Evolutionary conservation across 2,113 vertebrate genomes (phyloP).

Genomic region (Cyphomyrus plagiostoma): DNA sequence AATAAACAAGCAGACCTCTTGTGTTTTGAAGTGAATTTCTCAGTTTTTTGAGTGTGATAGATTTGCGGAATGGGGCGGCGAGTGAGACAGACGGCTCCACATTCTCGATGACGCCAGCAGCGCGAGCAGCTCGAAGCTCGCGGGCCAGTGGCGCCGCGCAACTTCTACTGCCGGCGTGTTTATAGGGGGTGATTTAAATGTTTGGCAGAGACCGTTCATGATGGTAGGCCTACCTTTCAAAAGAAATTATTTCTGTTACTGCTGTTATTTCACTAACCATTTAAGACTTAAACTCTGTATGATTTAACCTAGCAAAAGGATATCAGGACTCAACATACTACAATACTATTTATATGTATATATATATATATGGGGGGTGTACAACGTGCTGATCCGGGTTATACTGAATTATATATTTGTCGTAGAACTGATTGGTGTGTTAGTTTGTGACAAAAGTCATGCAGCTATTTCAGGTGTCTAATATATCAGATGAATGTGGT

Average conservation of each 20-base stretch:
- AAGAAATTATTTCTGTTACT: background rate
- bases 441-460: background rate
- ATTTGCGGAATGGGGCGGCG: background rate
- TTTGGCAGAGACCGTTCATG: background rate
- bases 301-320: background rate
- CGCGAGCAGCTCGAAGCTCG: background rate
- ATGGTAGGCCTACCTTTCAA: background rate
- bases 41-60: background rate
- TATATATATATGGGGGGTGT: background rate
- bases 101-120: background rate
- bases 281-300: background rate
- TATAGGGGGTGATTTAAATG: conserved; percentile 1
- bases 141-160: background rate
- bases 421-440: background rate
- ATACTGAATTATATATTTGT: background rate
- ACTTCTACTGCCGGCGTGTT: background rate
- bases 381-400: background rate
- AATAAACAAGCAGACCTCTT: background rate
- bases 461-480: background rate
- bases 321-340: background rate
- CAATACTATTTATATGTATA: background rate
- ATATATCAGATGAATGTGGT: background rate
- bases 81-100: background rate
- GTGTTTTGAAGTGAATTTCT: conserved; percentile 3
- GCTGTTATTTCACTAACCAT: background rate